phyloP scores from a whole-genome alignment of 2,113 vertebrate species.

The Corydoras sp. region DNA sequence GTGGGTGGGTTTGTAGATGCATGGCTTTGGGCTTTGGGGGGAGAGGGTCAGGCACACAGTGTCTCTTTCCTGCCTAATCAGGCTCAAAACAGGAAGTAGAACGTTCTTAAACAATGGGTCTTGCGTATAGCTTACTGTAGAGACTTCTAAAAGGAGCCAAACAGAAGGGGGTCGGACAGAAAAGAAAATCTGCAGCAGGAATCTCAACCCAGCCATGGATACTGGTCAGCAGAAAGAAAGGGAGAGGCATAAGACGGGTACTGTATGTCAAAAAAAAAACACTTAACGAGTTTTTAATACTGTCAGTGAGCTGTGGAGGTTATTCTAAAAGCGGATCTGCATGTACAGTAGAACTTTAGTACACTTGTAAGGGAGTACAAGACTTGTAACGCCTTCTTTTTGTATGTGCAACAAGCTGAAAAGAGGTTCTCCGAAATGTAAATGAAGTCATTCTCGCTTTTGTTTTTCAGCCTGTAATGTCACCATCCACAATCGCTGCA shows the following conservation, averaged over 20 bases:
- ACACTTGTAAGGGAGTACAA: too few relatives aligned
- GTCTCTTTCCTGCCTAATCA: constrained; percentile 37
- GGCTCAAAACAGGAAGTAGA: constrained; percentile 46
- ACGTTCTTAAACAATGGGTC: constrained; percentile 42
- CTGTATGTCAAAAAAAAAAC: neutral
- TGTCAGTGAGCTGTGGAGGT: neutral
- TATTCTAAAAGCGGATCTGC: neutral
- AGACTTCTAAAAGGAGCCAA: constrained; percentile 14
- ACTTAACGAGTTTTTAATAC: neutral
- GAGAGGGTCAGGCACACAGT: neutral
- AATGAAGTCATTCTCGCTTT: constrained; percentile 26
- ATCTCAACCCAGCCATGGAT: constrained; percentile 24
- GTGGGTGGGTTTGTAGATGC: neutral
- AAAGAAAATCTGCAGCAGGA: constrained; percentile 1
- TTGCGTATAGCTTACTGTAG: constrained; percentile 7
- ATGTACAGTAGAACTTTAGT: too few relatives aligned
- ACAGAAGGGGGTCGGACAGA: constrained; percentile 5
- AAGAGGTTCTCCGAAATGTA: neutral
- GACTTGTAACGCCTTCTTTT: too few relatives aligned
- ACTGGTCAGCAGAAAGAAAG: constrained; percentile 23
- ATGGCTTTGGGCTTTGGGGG: neutral
- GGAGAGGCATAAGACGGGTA: constrained; percentile 21
- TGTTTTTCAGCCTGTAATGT: constrained; percentile 79
- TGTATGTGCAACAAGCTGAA: too few relatives aligned
- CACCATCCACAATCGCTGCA: constrained; percentile 92